Base-by-base conservation (phyloP, 2,888 invertebrate species). In the Hyles lineata region DNA sequence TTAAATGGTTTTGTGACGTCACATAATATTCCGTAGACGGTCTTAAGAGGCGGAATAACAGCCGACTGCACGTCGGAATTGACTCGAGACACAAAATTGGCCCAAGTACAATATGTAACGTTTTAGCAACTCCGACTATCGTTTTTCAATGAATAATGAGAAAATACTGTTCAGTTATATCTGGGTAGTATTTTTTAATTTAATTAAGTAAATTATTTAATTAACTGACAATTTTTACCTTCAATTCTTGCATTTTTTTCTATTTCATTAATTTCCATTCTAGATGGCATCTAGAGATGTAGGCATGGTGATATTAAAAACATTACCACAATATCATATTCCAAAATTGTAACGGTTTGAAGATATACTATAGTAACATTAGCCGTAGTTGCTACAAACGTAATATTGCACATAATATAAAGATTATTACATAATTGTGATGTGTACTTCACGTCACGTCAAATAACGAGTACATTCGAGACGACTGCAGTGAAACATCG, bases 81-180 rank as follows among this genome's bases (percentile, higher is more conserved):
- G 50, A 67, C 50, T 67, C 23, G 5, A 67, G 23, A 67, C 67
- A 50, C 50, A 50, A 67, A 67, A 67, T 67, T 67, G 67, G 67
- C 15, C 67, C 50, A 8, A 67, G 23, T 43, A 23, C 17, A 67
- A 67, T 21, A 50, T 67, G 21, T 2, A 21, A 7, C 7, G 67
- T 50, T 50, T 15, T 62, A 62, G 3, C 25, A 29, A 25, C 8
- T 61, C 29, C 55, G 5, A 55, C 7, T 19, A 8, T 55, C 17
- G n/a, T n/a, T 55, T 55, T 55, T 55, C 5, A 55, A 55, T 55
- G 4, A 0, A 3, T 55, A 55, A 7, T n/a, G 6, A n/a, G 55
- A 0, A 15, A 43, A 11, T 43, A 11, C 15, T 19, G 6, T n/a
- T n/a, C n/a, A 2, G 11, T 43, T 8, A 35, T 35, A 35, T 35